Evolutionary conservation across 2,797 vertebrate genomes (phyloP).

Genomic region (Peromyscus attwateri): DNA sequence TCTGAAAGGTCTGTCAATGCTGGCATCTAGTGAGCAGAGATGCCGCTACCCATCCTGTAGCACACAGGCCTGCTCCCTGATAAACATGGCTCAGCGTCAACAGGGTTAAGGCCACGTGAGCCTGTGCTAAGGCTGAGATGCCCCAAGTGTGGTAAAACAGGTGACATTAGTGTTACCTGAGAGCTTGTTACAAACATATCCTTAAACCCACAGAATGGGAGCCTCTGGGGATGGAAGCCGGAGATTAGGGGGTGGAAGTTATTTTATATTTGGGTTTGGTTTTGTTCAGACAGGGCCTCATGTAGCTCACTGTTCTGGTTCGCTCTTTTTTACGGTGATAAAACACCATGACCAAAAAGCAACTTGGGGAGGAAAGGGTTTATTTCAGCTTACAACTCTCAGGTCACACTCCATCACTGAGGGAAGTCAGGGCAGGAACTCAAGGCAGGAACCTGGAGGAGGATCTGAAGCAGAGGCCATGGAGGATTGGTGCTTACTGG

Average conservation of each 20-base stretch:
- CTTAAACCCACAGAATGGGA: background rate
- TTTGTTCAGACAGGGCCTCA: background rate
- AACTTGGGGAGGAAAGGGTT: background rate
- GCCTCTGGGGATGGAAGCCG: background rate
- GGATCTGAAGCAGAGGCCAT: too few species aligned
- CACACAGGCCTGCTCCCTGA: background rate
- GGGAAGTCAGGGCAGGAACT: background rate
- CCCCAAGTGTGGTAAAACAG: background rate
- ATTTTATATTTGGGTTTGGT: background rate
- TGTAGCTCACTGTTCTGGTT: background rate
- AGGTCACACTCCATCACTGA: background rate
- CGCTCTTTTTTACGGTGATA: background rate
- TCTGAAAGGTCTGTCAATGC: background rate
- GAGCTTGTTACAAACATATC: background rate
- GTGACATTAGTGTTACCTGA: background rate
- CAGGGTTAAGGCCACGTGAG: background rate
- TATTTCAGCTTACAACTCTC: background rate
- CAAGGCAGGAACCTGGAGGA: background rate
- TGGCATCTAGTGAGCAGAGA: background rate
- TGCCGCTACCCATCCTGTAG: rapidly evolving
- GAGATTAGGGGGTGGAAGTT: background rate
- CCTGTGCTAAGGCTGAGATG: background rate
- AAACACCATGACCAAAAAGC: background rate
- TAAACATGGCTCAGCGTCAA: background rate
- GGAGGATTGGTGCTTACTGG: background rate